Percentiles rank a stretch among this genome's conserved stretches.
Evolutionary conservation across 2,888 invertebrate genomes (phyloP).

Genomic region (Gymnosoma rotundatum): DNA sequence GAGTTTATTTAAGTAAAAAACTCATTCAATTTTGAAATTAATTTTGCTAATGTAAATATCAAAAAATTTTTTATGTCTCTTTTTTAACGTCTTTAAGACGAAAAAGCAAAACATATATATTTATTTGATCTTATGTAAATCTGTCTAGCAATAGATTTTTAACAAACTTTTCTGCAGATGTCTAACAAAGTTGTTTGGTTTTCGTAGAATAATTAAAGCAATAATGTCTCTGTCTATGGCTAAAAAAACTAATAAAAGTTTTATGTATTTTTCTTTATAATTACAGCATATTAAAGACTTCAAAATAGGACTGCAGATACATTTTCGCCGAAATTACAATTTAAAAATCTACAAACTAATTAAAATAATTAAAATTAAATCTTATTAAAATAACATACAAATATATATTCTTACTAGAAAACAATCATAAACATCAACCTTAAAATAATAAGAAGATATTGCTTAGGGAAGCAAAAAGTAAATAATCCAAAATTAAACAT

Average conservation of each 20-base stretch:
- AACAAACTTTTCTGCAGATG: too few relatives aligned
- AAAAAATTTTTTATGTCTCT: too few relatives aligned
- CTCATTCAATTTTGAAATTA: too few relatives aligned
- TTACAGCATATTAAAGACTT: slow-evolving; percentile 25
- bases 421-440: slow-evolving; percentile 29
- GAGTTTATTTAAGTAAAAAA: too few relatives aligned
- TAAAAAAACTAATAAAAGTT: slow-evolving; percentile 30
- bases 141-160: background rate
- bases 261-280: slow-evolving; percentile 27
- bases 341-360: slow-evolving; percentile 1
- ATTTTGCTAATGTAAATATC: too few relatives aligned
- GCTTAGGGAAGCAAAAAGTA: background rate
- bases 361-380: slow-evolving; percentile 1
- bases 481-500: slow-evolving; percentile 8
- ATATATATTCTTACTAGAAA: background rate
- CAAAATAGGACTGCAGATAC: background rate
- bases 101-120: background rate
- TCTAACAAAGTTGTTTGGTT: background rate
- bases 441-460: slow-evolving; percentile 14
- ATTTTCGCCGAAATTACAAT: too few relatives aligned
- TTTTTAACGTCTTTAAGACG: too few relatives aligned
- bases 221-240: slow-evolving; percentile 15
- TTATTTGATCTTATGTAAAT: too few relatives aligned
- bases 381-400: slow-evolving; percentile 31
- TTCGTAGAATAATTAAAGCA: slow-evolving; percentile 14